A percentile compares a stretch with the other conserved stretches of the same genome.
phyloP scores from a whole-genome alignment of 2,113 vertebrate species.

The Chascanopsetta lugubris region DNA sequence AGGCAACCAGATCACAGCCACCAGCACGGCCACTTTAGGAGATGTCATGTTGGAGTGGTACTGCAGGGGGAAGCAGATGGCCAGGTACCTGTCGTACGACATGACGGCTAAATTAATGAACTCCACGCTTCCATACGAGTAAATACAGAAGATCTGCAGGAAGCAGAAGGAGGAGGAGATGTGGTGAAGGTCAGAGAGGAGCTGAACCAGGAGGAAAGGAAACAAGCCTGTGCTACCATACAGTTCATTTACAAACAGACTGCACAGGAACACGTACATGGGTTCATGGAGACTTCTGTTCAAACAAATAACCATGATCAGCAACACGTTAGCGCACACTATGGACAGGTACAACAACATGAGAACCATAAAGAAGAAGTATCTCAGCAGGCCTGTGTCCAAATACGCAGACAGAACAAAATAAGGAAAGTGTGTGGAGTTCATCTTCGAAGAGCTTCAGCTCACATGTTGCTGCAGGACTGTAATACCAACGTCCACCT shows the following conservation, averaged over 20 bases:
- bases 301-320: conserved; percentile 56
- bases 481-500: too few species aligned
- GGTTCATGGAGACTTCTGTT: conserved; percentile 66
- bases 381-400: background rate
- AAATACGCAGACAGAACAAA: conserved; percentile 13
- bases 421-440: conserved; percentile 32
- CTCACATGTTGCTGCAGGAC: background rate
- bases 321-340: background rate
- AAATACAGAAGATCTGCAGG: conserved; percentile 30
- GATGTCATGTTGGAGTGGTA: conserved; percentile 10
- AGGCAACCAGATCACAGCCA: conserved; percentile 45
- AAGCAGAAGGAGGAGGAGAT: background rate
- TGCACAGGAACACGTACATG: conserved; percentile 68
- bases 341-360: background rate
- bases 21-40: background rate
- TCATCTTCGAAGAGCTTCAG: too few species aligned
- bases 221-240: conserved; percentile 55
- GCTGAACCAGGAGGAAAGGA: conserved; percentile 5
- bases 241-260: conserved; percentile 63
- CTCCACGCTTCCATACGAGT: background rate
- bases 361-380: background rate
- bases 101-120: conserved; percentile 21
- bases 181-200: conserved; percentile 12
- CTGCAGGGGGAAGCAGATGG: conserved; percentile 42
- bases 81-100: conserved; percentile 54